These are phyloP conservation scores for Umimayanthus kanabou DNA, from an alignment of 92 coral and sea anemone species.

Conservation along the genomic window DNA sequence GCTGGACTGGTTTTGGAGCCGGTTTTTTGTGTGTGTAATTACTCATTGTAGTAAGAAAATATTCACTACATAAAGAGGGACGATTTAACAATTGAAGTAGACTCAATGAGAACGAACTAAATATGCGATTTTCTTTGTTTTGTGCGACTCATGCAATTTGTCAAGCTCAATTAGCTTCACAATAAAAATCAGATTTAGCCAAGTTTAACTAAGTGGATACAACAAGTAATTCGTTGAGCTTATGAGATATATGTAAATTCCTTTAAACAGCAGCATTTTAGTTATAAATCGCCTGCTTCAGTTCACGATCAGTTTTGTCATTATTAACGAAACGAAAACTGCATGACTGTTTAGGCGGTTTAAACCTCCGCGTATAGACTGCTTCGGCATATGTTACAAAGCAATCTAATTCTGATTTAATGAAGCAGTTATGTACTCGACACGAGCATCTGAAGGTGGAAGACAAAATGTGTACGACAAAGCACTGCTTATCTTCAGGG, in stretches of 20 bases:
- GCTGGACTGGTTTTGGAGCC: no score
- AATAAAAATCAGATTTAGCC: not conserved
- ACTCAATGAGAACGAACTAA: not conserved
- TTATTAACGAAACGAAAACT: not conserved
- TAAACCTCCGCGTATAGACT: not conserved
- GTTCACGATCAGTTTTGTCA: not conserved
- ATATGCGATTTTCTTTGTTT: conserved; percentile 6
- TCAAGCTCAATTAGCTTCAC: conserved; percentile 24
- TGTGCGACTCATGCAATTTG: not conserved
- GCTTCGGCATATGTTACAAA: not conserved
- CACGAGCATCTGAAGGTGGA: conserved; percentile 1
- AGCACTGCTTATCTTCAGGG: conserved; percentile 70
- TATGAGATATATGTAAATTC: conserved; percentile 7
- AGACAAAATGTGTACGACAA: conserved; percentile 65
- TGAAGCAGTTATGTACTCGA: not conserved
- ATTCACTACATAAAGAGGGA: not conserved
- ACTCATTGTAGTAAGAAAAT: not conserved
- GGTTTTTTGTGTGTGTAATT: no score
- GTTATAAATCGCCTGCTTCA: no score
- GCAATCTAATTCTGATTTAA: not conserved
- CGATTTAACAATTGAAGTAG: not conserved
- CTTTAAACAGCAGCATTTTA: not conserved
- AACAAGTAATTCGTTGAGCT: not conserved
- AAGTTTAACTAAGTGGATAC: not conserved
- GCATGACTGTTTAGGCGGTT: not conserved